Conservation (phyloP, 2,113 vertebrate species). For the Falcunculus frontatus region DNA sequence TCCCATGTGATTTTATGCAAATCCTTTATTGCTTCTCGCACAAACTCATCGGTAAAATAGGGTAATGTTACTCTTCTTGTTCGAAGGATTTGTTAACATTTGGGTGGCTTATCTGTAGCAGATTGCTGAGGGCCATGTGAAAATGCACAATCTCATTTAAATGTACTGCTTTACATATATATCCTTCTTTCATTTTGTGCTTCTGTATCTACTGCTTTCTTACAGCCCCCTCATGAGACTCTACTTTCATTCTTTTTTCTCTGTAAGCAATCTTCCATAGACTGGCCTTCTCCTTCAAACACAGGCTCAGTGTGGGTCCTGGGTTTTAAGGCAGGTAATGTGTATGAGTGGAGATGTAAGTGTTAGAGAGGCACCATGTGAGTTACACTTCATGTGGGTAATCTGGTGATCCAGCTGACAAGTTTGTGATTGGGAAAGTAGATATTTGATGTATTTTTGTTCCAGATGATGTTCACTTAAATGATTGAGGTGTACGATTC, state of each 20-base stretch:
- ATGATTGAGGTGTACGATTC: background rate
- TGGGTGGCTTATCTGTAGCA: background rate
- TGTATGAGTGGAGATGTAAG: background rate
- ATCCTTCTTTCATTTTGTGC: background rate
- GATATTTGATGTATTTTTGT: background rate
- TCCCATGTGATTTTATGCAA: constrained; percentile 42
- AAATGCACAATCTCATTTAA: constrained; percentile 7
- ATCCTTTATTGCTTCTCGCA: background rate
- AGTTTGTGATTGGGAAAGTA: background rate
- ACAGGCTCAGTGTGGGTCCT: background rate
- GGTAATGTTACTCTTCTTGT: background rate
- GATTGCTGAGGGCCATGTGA: background rate
- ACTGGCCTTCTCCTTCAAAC: background rate
- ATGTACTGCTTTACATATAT: background rate
- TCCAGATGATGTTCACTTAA: background rate
- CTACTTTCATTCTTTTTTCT: background rate
- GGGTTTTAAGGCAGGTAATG: background rate
- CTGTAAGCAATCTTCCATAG: background rate
- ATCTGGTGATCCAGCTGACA: background rate
- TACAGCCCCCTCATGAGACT: background rate
- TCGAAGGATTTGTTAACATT: background rate
- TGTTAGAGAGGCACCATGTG: background rate
- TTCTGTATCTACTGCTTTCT: background rate
- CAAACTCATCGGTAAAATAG: background rate
- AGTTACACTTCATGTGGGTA: background rate